Evolutionary conservation across 2,113 vertebrate species (phyloP).

Genomic region (Nycticorax nycticorax): DNA sequence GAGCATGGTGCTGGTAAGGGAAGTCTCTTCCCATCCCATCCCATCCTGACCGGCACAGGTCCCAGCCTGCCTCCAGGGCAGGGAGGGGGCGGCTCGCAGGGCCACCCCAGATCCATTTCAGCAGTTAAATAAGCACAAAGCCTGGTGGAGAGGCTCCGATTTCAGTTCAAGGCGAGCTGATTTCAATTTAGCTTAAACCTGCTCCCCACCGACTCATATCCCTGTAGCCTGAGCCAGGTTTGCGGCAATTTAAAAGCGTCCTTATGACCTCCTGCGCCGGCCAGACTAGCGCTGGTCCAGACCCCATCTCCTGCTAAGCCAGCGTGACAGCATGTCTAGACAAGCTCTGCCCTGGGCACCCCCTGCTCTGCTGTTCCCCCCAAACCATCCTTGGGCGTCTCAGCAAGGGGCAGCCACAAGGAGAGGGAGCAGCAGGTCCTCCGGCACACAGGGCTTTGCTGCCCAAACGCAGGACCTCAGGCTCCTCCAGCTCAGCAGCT

Average conservation of each 20-base stretch:
- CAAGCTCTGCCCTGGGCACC: background rate
- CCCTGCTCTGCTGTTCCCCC: background rate
- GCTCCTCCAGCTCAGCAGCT: background rate
- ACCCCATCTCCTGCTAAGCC: background rate
- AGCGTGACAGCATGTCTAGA: background rate
- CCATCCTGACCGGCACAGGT: background rate
- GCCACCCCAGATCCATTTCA: slow-evolving; percentile 28
- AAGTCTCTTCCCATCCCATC: background rate
- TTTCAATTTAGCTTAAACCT: slow-evolving; percentile 27
- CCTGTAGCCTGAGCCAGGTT: background rate
- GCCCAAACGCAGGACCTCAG: accelerated
- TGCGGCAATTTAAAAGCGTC: background rate
- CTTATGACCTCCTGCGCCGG: background rate
- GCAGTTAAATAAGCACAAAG: background rate
- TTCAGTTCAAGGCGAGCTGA: background rate
- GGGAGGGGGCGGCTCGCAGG: background rate
- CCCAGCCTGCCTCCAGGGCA: background rate
- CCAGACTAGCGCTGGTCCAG: background rate
- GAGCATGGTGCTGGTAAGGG: background rate
- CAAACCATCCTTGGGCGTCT: background rate
- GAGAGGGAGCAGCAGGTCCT: background rate
- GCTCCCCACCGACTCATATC: background rate
- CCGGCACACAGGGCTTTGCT: accelerated
- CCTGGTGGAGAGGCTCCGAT: background rate
- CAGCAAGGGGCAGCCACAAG: background rate